Conservation (phyloP, 2,888 invertebrate genomes). For the Balanococcus diminutus region DNA sequence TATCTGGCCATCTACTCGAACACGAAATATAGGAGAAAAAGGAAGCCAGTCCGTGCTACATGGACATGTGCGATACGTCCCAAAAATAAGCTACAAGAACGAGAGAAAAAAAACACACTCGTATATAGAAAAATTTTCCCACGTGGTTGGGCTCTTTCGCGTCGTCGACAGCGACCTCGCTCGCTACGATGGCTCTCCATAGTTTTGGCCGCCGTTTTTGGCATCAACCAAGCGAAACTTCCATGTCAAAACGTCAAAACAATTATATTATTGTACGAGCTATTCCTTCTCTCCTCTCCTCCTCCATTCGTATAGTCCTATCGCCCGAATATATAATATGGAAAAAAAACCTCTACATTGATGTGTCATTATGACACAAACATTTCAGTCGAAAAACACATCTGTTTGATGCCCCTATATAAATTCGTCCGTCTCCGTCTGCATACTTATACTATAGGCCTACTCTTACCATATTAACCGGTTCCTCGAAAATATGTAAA, state of each 20-base stretch:
- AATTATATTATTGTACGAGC: slow-evolving; percentile 22
- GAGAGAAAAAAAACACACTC: not conserved
- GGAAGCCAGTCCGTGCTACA: not conserved
- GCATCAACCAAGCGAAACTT: slow-evolving; percentile 51
- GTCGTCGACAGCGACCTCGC: not conserved
- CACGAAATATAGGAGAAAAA: too few relatives aligned
- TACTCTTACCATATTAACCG: not conserved
- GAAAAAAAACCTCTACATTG: not conserved
- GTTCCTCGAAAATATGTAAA: not conserved
- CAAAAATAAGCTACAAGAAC: not conserved
- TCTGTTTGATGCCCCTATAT: not conserved
- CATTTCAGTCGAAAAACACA: slow-evolving; percentile 1
- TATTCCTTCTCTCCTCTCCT: not conserved
- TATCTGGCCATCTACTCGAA: not conserved
- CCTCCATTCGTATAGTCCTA: not conserved
- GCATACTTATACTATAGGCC: too few relatives aligned
- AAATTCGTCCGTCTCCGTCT: too few relatives aligned
- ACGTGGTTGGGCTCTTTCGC: slow-evolving; percentile 17
- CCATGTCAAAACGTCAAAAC: slow-evolving; percentile 55
- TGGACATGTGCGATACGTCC: not conserved
- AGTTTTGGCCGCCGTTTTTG: slow-evolving; percentile 44
- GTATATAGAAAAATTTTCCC: slow-evolving; percentile 14
- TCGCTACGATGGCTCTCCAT: not conserved
- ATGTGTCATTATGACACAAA: slow-evolving; percentile 23
- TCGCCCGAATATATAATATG: not conserved